Evolutionary conservation across 2,113 vertebrate species (phyloP), one percentile per base, ranked within the genome.

Genomic region (Cochlearius cochlearius): DNA sequence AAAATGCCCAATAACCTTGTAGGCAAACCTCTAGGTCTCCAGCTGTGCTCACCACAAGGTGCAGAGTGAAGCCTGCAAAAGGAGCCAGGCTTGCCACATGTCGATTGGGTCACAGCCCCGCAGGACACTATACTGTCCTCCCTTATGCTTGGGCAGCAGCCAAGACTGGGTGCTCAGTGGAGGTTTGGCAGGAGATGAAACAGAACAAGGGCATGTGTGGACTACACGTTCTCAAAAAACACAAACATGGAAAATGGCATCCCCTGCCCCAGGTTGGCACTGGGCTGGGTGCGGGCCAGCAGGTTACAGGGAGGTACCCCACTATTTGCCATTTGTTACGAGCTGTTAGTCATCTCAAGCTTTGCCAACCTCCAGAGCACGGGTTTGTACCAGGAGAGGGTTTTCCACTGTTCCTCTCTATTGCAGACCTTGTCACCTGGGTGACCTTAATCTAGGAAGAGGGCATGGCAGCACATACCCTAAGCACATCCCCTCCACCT

Each of bases 21-120:
- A 67, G 53, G 30, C 11, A 23, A 16, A 66, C 23, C 60, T 56
- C 14, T 17, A 41, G 36, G 71, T 27, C 39, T 64, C 69, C 34
- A 74, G 39, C 41, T 49, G 15, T n/a, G n/a, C 41, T 67, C 0
- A 2, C n/a, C 0, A 2, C n/a, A 41, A 50, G 19, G n/a, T 19
- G 3, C n/a, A 7, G 34, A 30, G 52, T 30, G 19, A 86, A 49
- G 53, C 20, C 26, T 55, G 52, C 38, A 36, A 30, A 30, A 10
- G 25, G 17, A n/a, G 26, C 50, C 52, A 22, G 39, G 43, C 26
- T 23, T 66, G 36, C 26, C 18, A 20, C 0, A 2, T 49, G 32
- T 26, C 10, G 4, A 27, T 17, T 15, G 49, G 60, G 60, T 66
- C 53, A 58, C 59, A 66, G 76, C 43, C 43, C 13, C 7, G 20